Evolutionary conservation across 2,113 vertebrate genomes (phyloP), one percentile per base, ranked within the genome.

Genomic region (Saccopteryx leptura): DNA sequence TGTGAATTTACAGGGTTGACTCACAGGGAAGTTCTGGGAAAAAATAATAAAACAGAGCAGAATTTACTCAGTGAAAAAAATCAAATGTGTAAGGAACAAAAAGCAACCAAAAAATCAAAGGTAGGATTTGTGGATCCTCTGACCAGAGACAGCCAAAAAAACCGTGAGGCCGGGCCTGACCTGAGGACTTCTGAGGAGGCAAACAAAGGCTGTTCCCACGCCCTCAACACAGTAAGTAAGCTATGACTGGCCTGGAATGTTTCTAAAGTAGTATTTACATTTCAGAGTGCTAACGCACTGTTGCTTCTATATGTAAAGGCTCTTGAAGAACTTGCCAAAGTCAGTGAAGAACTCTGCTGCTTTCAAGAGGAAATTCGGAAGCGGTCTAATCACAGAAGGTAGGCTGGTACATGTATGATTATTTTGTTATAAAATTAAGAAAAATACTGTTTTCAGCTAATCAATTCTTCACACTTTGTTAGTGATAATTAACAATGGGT

Each of bases 311-410:
- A 96, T 98, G 19, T 93, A 96, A 98, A 99, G 99, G 99, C 99
- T 97, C 99, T 99, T 93, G 99, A 99, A 97, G 99, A 99, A 99
- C 99, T 99, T 93, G 99, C 99, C 66, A 99, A 98, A 98, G 99
- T 99, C 71, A 99, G 99, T 97, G 99, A 99, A 98, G 99, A 99
- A 97, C 98, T 99, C 81, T 99, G 99, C 97, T 99, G 98, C 98
- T 99, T 99, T 98, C 99, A 99, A 98, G 99, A 99, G 96, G 99
- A 99, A 98, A 99, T 99, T 96, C 98, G 97, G 96, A 99, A 98
- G 97, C 99, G 97, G 96, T 98, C 99, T 85, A 98, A 87, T 96
- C 98, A 96, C 98, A 98, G 91, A 98, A 99, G 99, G 99, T 99
- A 98, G 95, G 96, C 86, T 92, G 61, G 95, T 83, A 60, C 5